A percentile compares a stretch with the other conserved stretches of the same genome.
Evolutionary conservation across 35 echinoderm and acorn worm genomes (phyloP).

Genomic region (Acanthaster planci): DNA sequence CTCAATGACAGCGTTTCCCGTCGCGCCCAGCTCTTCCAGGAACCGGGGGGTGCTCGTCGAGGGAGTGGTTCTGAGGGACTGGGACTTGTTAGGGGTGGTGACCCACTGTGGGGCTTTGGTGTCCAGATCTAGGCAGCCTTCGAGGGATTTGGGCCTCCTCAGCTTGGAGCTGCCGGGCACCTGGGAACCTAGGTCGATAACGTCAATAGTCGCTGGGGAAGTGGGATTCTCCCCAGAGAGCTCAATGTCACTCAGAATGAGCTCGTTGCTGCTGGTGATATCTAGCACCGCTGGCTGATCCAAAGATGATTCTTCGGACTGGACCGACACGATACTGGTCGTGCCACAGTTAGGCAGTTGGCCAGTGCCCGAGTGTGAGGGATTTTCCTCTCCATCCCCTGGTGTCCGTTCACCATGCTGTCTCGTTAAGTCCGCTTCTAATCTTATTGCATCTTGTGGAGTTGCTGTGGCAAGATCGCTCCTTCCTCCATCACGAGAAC

Average conservation of each 20-base stretch:
- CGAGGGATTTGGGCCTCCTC: constrained; percentile 15
- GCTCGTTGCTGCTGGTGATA: background rate
- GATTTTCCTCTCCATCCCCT: constrained; percentile 8
- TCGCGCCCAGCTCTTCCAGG: background rate
- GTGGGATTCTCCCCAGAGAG: background rate
- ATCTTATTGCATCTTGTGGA: constrained; percentile 5
- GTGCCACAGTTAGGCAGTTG: background rate
- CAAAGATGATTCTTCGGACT: background rate
- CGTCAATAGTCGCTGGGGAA: constrained; percentile 27
- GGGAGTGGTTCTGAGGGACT: constrained; percentile 25
- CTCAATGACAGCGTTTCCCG: constrained; percentile 5
- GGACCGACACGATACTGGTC: background rate
- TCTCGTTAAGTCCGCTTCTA: background rate
- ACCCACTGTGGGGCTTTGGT: background rate
- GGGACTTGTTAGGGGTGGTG: background rate
- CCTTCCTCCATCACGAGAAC: background rate
- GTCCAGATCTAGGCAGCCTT: constrained; percentile 17
- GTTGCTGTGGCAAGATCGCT: constrained; percentile 11
- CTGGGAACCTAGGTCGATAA: constrained; percentile 12
- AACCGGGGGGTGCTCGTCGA: background rate
- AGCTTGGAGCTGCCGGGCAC: background rate
- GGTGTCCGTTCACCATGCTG: background rate
- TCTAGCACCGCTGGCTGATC: background rate
- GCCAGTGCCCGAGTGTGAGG: background rate
- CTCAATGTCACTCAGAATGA: background rate